phyloP scores from a whole-genome alignment of 2,797 vertebrate species.

The Liparis tanakae region DNA sequence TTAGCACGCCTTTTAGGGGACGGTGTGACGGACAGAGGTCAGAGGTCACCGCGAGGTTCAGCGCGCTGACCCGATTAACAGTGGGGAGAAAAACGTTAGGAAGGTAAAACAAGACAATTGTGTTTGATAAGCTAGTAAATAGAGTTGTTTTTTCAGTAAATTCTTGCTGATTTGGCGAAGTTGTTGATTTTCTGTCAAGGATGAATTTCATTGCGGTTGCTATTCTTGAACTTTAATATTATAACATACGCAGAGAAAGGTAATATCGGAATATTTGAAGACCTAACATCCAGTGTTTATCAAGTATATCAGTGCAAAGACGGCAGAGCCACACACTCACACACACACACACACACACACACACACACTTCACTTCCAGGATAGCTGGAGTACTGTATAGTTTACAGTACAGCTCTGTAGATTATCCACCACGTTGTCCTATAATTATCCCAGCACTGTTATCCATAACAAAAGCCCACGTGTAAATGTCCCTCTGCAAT shows the following conservation, averaged over 20 bases:
- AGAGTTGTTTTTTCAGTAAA: too few relatives aligned
- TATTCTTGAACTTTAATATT: not conserved
- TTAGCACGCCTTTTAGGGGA: slow-evolving; percentile 23
- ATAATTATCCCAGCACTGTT: slow-evolving; percentile 32
- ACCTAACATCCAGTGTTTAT: not conserved
- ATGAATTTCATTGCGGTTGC: not conserved
- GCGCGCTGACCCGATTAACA: not conserved
- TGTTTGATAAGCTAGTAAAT: too few relatives aligned
- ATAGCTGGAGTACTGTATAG: not conserved
- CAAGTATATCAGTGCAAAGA: not conserved
- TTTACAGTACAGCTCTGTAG: slow-evolving; percentile 24
- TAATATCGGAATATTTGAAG: not conserved
- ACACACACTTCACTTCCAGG: not conserved
- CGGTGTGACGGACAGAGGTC: slow-evolving; percentile 31
- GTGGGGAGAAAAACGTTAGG: not conserved
- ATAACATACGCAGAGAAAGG: not conserved
- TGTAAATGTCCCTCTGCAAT: slow-evolving; percentile 42
- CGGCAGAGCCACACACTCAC: not conserved
- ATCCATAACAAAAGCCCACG: slow-evolving; percentile 25
- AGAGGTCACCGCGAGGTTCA: slow-evolving; percentile 1
- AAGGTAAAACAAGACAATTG: not conserved
- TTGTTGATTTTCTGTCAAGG: not conserved
- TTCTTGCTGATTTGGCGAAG: not conserved
- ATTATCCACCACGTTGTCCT: slow-evolving; percentile 25
- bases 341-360: not conserved